Conservation (phyloP, 2,113 vertebrate genomes). For the Haemorhous mexicanus region DNA sequence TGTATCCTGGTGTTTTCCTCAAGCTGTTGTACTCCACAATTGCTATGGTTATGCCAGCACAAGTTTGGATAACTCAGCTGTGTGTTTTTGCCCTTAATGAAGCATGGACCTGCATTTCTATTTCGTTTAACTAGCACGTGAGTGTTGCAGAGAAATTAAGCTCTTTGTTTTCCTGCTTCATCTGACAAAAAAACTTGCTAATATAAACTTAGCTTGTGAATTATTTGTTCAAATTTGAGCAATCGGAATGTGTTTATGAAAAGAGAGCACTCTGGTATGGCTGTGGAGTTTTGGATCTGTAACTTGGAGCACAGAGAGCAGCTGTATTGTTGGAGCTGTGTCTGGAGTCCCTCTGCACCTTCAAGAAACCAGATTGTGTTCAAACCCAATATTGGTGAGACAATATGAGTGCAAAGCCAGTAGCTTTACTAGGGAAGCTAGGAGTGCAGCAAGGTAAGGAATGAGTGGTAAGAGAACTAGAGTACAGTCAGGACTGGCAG, state of each 20-base stretch:
- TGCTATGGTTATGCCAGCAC: background rate
- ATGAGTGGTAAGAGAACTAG: background rate
- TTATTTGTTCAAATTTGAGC: background rate
- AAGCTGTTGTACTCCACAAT: background rate
- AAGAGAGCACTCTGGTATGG: background rate
- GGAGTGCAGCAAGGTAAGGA: background rate
- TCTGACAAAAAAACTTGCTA: background rate
- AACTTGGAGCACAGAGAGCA: rapidly evolving
- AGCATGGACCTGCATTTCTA: background rate
- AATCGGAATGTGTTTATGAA: background rate
- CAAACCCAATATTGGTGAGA: background rate
- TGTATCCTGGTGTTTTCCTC: background rate
- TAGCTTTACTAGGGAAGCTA: background rate
- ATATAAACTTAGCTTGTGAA: background rate
- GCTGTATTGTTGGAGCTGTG: background rate
- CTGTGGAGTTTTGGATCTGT: background rate
- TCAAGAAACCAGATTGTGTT: background rate
- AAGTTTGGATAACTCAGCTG: background rate
- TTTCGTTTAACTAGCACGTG: background rate
- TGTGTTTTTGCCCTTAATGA: background rate
- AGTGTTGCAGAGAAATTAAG: background rate
- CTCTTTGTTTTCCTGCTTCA: background rate
- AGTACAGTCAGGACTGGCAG: background rate
- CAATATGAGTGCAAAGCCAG: background rate
- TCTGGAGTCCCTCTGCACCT: background rate